A percentile compares a stretch with the other conserved stretches of the same genome.
phyloP scores from a whole-genome alignment of 2,113 vertebrate species.

The Microtus ochrogaster region DNA sequence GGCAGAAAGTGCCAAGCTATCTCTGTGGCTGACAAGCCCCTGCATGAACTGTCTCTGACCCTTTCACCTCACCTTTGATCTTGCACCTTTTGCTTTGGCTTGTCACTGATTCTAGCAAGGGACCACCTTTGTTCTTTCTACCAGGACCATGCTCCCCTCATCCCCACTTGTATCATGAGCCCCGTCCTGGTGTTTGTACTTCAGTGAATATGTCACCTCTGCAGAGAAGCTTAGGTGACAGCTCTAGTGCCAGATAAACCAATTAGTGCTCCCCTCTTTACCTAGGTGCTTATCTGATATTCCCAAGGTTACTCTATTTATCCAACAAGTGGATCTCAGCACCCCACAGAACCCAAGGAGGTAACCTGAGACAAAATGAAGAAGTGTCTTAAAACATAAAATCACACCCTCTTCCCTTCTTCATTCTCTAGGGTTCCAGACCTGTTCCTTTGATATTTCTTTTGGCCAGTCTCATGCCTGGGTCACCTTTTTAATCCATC shows the following conservation, averaged over 20 bases:
- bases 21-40: neutral
- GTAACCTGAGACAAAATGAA: neutral
- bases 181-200: neutral
- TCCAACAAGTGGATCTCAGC: neutral
- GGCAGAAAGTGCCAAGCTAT: neutral
- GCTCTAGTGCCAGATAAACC: neutral
- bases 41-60: neutral
- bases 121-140: neutral
- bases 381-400: neutral
- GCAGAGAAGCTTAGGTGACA: neutral
- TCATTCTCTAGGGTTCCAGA: neutral
- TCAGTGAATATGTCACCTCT: neutral
- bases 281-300: neutral
- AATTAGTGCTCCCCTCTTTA: neutral
- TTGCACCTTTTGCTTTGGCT: neutral
- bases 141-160: neutral
- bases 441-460: neutral
- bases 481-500: neutral
- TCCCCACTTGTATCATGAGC: neutral
- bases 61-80: neutral
- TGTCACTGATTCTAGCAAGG: neutral
- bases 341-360: neutral
- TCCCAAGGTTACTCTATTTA: conserved; percentile 8
- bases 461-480: neutral
- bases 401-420: neutral